phyloP scores from a whole-genome alignment of 2,113 vertebrate genomes.

The Bagarius yarrelli region DNA sequence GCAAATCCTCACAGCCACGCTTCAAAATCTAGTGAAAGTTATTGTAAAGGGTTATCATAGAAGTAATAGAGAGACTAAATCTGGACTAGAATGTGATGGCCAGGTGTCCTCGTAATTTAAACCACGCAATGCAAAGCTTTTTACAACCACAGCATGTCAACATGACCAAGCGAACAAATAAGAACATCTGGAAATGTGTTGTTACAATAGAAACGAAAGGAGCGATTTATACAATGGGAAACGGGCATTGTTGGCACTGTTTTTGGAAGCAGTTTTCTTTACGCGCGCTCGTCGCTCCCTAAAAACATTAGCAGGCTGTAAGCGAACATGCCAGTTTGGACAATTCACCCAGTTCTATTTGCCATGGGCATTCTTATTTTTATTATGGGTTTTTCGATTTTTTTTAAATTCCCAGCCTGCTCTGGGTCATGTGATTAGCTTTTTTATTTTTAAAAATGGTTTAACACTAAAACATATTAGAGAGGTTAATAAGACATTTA shows the following conservation, averaged over 20 bases:
- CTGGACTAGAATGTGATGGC: too few species aligned
- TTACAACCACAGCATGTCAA: neutral
- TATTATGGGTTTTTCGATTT: neutral
- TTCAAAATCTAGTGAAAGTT: too few species aligned
- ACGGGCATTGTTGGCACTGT: constrained; percentile 2
- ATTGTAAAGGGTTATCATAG: too few species aligned
- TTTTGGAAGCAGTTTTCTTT: constrained; percentile 6
- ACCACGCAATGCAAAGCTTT: neutral
- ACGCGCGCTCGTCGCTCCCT: neutral
- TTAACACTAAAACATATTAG: neutral
- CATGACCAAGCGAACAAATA: neutral
- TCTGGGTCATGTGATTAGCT: neutral
- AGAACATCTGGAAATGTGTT: constrained; percentile 26
- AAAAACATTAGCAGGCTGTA: neutral
- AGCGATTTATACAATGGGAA: neutral
- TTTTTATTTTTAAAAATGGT: neutral
- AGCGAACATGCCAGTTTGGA: neutral
- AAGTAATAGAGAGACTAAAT: too few species aligned
- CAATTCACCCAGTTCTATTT: neutral
- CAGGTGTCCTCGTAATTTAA: too few species aligned
- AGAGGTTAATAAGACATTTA: neutral
- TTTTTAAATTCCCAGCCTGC: neutral
- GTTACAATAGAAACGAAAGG: neutral
- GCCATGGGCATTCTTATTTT: too few species aligned
- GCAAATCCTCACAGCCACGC: too few species aligned